Conservation (phyloP, 2,888 invertebrate genomes). For the Melipona beecheii region DNA sequence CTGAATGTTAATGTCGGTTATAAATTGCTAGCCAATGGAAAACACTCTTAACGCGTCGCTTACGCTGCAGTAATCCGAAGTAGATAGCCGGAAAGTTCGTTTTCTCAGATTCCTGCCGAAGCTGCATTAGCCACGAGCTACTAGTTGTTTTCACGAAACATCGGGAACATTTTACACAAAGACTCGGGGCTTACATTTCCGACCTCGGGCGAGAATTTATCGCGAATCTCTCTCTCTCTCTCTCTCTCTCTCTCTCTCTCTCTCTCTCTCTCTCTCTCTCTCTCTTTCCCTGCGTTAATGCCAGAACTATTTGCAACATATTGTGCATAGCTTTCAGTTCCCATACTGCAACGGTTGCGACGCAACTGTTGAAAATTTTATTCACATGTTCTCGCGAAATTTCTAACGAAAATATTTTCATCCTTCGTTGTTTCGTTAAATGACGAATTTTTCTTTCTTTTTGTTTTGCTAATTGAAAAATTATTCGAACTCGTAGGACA, state of each 20-base stretch:
- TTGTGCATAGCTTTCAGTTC: not conserved
- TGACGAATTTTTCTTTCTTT: not conserved
- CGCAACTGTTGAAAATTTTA: not conserved
- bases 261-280: too few relatives aligned
- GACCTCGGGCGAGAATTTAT: constrained; percentile 2
- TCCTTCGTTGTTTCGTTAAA: not conserved
- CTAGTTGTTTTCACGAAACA: not conserved
- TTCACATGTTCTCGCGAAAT: not conserved
- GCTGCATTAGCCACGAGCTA: not conserved
- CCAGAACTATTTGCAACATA: not conserved
- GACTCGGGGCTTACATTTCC: not conserved
- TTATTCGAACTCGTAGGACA: too few relatives aligned
- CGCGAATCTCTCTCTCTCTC: not conserved
- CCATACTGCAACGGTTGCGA: not conserved
- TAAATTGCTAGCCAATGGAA: not conserved
- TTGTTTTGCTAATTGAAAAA: not conserved
- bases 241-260: too few relatives aligned
- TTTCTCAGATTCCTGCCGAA: not conserved
- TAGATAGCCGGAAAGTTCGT: constrained; percentile 11
- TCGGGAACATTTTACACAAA: constrained; percentile 6
- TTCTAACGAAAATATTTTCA: not conserved
- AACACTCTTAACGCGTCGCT: not conserved
- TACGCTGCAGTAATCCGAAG: not conserved
- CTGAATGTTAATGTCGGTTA: not conserved
- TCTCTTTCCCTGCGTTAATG: not conserved